These are phyloP conservation scores for Cirrhinus mrigala DNA, from an alignment of 2,797 vertebrate species.

Conservation along the genomic window DNA sequence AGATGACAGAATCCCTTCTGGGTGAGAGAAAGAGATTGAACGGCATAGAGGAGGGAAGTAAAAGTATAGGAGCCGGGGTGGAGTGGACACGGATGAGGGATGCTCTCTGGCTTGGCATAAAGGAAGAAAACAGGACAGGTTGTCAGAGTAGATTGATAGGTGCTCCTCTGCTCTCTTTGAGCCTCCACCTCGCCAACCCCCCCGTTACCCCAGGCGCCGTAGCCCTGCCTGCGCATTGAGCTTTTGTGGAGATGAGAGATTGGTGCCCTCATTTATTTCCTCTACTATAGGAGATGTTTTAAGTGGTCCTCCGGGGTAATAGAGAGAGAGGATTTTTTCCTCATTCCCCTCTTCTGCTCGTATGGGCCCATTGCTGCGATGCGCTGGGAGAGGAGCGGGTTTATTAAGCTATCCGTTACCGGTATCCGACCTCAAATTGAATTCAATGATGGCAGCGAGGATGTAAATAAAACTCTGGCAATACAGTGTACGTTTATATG, in stretches of 20 bases:
- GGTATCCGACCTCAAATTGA: conserved; percentile 29
- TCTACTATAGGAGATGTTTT: conserved; percentile 64
- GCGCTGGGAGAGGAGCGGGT: conserved; percentile 15
- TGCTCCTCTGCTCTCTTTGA: conserved; percentile 53
- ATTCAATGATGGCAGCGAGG: conserved; percentile 26
- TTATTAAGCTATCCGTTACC: conserved; percentile 49
- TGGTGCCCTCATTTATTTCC: conserved; percentile 64
- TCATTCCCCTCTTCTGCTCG: conserved; percentile 31
- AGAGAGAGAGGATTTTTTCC: conserved; percentile 48
- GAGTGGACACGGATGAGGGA: conserved; percentile 56
- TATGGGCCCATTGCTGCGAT: conserved; percentile 10
- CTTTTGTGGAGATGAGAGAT: conserved; percentile 65
- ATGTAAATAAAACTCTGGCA: conserved; percentile 43
- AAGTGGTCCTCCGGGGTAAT: conserved; percentile 64
- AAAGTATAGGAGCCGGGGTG: conserved; percentile 31
- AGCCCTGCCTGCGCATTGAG: conserved; percentile 40
- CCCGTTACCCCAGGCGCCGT: conserved; percentile 48
- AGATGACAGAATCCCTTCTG: conserved; percentile 66
- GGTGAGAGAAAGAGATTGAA: conserved; percentile 53
- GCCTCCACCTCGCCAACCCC: conserved; percentile 10
- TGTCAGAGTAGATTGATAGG: conserved; percentile 63
- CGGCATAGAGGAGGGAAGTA: conserved; percentile 19
- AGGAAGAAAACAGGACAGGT: conserved; percentile 57
- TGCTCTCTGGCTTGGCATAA: conserved; percentile 63
- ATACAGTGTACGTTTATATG: background rate